Conservation (phyloP, 2,113 vertebrate genomes). For the Nettapus auritus region DNA sequence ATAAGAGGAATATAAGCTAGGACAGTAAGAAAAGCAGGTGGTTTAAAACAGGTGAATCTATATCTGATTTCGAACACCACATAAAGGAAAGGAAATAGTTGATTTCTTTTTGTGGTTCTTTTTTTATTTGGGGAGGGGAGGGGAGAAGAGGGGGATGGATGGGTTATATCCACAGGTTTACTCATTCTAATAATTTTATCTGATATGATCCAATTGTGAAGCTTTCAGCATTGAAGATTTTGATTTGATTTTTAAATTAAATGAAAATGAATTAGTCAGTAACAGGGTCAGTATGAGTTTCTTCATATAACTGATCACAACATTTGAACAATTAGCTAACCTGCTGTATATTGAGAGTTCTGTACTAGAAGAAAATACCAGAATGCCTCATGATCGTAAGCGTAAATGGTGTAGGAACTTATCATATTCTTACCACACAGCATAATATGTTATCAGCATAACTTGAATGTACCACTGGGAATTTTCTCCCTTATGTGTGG, state of each 20-base stretch:
- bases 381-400: neutral
- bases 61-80: neutral
- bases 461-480: neutral
- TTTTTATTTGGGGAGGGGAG: no score
- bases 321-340: neutral
- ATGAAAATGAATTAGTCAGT: neutral
- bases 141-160: fast-evolving
- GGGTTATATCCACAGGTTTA: neutral
- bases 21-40: neutral
- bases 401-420: neutral
- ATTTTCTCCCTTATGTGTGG: neutral
- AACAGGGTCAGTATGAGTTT: neutral
- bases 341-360: neutral
- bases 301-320: neutral
- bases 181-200: neutral
- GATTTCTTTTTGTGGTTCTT: neutral
- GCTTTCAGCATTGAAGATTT: neutral
- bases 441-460: neutral
- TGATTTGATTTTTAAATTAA: neutral
- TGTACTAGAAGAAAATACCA: neutral
- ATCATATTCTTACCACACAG: neutral
- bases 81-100: neutral
- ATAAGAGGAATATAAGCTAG: neutral
- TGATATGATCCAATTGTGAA: neutral
- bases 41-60: neutral